Percentiles rank a stretch among this genome's conserved stretches.
Evolutionary conservation across 2,888 invertebrate genomes (phyloP).

Genomic region (Mimumesa dahlbomi): DNA sequence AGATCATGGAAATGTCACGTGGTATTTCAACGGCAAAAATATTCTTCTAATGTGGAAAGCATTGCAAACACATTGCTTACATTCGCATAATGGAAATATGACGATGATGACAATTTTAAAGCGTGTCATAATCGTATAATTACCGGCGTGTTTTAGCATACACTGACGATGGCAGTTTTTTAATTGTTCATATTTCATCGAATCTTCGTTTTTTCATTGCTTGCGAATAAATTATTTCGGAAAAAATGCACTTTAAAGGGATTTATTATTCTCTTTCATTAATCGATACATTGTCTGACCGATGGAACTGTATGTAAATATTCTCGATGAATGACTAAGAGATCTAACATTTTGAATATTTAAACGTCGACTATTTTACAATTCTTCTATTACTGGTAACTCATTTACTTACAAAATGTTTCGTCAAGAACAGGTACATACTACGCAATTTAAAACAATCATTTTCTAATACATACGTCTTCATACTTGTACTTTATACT

Average conservation of each 20-base stretch:
- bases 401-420: no score
- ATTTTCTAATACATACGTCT: no score
- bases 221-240: constrained; percentile 15
- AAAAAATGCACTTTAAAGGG: neutral
- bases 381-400: no score
- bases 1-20: neutral
- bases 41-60: constrained; percentile 2
- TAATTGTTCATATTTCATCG: neutral
- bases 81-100: neutral
- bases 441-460: no score
- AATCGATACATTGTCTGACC: no score
- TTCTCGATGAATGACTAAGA: no score
- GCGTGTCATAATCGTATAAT: neutral
- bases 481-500: no score
- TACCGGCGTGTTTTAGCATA: neutral
- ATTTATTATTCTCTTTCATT: neutral
- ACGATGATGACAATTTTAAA: neutral
- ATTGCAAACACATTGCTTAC: neutral
- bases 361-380: no score
- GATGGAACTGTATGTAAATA: no score
- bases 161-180: neutral
- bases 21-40: neutral
- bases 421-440: no score
- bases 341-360: no score
- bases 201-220: neutral